Percentiles rank a stretch among this genome's conserved stretches.
Conservation (phyloP, 2,113 vertebrate species). For the cat (Felis catus) region DNA sequence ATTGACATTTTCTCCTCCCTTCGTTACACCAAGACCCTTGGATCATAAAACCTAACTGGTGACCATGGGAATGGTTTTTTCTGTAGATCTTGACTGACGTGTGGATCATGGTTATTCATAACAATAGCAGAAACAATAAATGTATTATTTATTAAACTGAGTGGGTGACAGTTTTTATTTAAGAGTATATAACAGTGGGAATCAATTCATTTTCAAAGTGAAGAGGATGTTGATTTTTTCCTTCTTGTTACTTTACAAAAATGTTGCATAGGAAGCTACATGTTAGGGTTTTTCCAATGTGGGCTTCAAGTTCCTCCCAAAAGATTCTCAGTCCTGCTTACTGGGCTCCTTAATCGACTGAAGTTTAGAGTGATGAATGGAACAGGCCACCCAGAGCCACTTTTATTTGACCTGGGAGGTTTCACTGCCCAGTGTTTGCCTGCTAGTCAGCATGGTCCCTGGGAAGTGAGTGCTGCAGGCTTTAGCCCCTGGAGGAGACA, state of each 20-base stretch:
- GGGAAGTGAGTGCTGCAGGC: not conserved
- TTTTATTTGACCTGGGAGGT: not conserved
- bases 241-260: not conserved
- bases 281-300: not conserved
- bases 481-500: not conserved
- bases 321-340: not conserved
- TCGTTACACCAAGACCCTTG: not conserved
- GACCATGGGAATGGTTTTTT: not conserved
- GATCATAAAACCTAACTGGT: not conserved
- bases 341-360: not conserved
- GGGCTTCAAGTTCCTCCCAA: not conserved
- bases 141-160: not conserved
- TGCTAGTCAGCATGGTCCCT: not conserved
- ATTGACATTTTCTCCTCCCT: not conserved
- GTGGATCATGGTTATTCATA: not conserved
- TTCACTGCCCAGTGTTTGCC: not conserved
- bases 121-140: not conserved
- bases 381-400: not conserved
- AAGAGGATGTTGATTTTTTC: not conserved
- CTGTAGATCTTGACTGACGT: not conserved
- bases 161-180: not conserved
- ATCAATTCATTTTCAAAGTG: not conserved
- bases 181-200: not conserved
- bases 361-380: slow-evolving; percentile 30
- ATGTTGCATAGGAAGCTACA: not conserved